Percentiles rank a stretch among this genome's conserved stretches.
Evolutionary conservation across 2,797 vertebrate species (phyloP).

Genomic region (Ctenosaura bakeri): DNA sequence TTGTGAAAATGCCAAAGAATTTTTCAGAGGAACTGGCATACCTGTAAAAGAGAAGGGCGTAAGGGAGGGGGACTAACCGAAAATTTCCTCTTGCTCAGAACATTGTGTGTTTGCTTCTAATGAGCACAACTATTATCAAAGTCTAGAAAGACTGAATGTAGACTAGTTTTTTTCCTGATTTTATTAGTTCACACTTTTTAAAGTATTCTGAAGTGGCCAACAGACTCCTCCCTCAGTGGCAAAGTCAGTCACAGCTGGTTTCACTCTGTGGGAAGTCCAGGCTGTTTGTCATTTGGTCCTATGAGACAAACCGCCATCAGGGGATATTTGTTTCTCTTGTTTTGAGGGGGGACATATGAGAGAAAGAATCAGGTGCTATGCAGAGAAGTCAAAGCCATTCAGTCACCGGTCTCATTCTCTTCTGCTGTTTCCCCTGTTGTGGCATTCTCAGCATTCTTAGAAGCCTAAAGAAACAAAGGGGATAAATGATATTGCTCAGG

Average conservation of each 20-base stretch:
- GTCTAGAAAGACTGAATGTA: slow-evolving; percentile 75
- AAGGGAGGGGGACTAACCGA: slow-evolving; percentile 21
- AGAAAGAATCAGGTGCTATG: slow-evolving; percentile 65
- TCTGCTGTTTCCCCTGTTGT: slow-evolving; percentile 91
- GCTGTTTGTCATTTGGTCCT: slow-evolving; percentile 32
- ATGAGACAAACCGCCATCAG: slow-evolving; percentile 47
- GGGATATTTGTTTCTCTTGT: slow-evolving; percentile 40
- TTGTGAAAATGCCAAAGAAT: not conserved
- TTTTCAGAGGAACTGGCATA: slow-evolving; percentile 5
- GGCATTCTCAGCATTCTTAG: slow-evolving; percentile 93
- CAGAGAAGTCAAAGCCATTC: slow-evolving; percentile 67
- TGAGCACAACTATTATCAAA: slow-evolving; percentile 65
- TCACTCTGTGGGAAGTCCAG: slow-evolving; percentile 64
- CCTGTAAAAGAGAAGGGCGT: slow-evolving; percentile 25
- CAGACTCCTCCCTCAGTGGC: slow-evolving; percentile 75
- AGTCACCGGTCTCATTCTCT: slow-evolving; percentile 89
- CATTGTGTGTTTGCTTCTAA: slow-evolving; percentile 56
- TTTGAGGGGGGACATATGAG: slow-evolving; percentile 61
- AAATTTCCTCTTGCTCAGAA: slow-evolving; percentile 52
- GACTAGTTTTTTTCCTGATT: slow-evolving; percentile 81
- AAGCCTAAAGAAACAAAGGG: slow-evolving; percentile 82
- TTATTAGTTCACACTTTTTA: slow-evolving; percentile 77
- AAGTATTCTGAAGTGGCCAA: slow-evolving; percentile 72
- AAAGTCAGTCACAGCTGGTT: slow-evolving; percentile 74
- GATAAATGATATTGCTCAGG: not conserved